Base-by-base conservation (phyloP, 53 echinoderm and acorn worm genomes). In the Paracentrotus lividus region DNA sequence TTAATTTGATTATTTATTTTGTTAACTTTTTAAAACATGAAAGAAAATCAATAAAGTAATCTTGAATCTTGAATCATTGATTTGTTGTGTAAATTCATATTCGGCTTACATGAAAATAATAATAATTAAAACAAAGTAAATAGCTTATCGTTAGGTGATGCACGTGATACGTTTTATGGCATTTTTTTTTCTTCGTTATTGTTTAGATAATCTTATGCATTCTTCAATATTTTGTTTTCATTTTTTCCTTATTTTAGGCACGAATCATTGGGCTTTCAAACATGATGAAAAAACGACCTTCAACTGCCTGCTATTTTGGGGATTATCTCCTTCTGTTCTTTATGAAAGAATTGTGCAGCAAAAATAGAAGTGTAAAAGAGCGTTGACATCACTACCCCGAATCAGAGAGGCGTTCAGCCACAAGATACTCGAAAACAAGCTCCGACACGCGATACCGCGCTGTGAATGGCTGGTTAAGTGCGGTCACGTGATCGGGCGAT, bases 401-500 rank as follows among this genome's bases (percentile, higher is more conserved):
- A 15, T 72, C 40, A 20, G 72, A 40, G 34, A 72, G 72, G 72
- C 72, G 72, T 40, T 40, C 36, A 34, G 72, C 72, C 72, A 40
- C 40, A 32, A 38, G 72, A 72, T 40, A 18, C 72, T 72, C 21
- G 72, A 40, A 72, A 33, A 18, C 3, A 72, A 14, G 40, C 72
- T 18, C 67, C 5, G 72, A 34, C 16, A 72, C 40, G 72, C 40
- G 18, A 40, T 20, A 38, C 72, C 21, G 18, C 36, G 40, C 72
- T 72, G 40, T 72, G 72, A 72, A 72, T 72, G 72, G 72, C 40
- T 40, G 72, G 16, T 72, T 36, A 40, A 38, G 72, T 16, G 72
- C 21, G 36, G 32, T 72, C 72, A 72, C 72, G 72, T 72, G 72
- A 72, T 36, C 18, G 40, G 72, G 4, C 40, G 20, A 72, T 40